phyloP scores from a whole-genome alignment of 2,888 invertebrate genomes.

The Cheilosia vernalis region DNA sequence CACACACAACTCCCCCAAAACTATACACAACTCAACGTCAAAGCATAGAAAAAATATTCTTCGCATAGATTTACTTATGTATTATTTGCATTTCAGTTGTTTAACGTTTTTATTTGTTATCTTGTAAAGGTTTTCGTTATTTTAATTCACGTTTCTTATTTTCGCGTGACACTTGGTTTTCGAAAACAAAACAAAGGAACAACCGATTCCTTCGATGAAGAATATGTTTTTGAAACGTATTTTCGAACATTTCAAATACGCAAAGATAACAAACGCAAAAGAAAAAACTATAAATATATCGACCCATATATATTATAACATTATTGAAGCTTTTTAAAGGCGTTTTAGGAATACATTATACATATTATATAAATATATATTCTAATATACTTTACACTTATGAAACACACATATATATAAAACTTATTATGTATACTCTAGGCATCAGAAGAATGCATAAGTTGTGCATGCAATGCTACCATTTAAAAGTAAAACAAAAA shows the following conservation, averaged over 20 bases:
- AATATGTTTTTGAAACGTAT: conserved; percentile 76
- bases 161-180: conserved; percentile 3
- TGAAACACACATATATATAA: conserved; percentile 61
- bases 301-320: conserved; percentile 61
- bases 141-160: background rate
- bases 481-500: conserved; percentile 36
- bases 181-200: background rate
- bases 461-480: conserved; percentile 64
- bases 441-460: conserved; percentile 63
- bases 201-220: conserved; percentile 16
- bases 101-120: conserved; percentile 38
- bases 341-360: conserved; percentile 66
- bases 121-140: conserved; percentile 26
- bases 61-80: conserved; percentile 69
- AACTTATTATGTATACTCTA: conserved; percentile 70
- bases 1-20: conserved; percentile 23
- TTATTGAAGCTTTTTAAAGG: conserved; percentile 69
- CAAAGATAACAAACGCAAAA: conserved; percentile 75
- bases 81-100: conserved; percentile 71
- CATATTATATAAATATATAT: conserved; percentile 66
- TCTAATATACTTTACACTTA: conserved; percentile 74
- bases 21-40: conserved; percentile 13
- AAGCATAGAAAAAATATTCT: conserved; percentile 34
- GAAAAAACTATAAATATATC: conserved; percentile 70
- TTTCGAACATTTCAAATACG: conserved; percentile 78